These are phyloP conservation scores for Apteryx owenii DNA, from an alignment of 2,113 vertebrate genomes.

Conservation along the genomic window DNA sequence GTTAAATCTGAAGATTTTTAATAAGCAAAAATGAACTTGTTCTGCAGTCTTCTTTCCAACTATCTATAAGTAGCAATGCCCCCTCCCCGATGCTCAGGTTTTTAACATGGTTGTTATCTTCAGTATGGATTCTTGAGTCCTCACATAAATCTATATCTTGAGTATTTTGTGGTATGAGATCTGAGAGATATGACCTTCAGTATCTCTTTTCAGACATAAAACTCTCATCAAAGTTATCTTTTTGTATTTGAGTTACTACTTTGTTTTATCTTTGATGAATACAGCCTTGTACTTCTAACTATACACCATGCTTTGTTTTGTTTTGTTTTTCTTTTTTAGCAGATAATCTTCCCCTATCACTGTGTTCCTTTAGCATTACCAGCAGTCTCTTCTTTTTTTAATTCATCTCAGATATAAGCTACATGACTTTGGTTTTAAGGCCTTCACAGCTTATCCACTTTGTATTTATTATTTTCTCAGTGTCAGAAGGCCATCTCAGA, in stretches of 20 bases:
- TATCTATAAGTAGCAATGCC: not conserved
- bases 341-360: not conserved
- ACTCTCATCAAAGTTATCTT: not conserved
- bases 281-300: not conserved
- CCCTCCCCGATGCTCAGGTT: not conserved
- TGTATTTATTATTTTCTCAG: not conserved
- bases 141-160: not conserved
- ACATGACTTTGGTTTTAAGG: not conserved
- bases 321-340: not conserved
- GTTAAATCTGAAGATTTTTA: not conserved
- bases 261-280: not conserved
- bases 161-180: not conserved
- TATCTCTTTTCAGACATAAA: not conserved
- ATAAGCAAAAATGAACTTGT: not conserved
- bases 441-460: not conserved
- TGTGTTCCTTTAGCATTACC: not conserved
- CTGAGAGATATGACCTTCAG: accelerated
- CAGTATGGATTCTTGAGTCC: not conserved
- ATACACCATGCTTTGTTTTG: not conserved
- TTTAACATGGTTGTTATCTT: not conserved
- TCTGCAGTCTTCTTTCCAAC: not conserved
- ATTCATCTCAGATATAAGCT: not conserved
- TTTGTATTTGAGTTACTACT: not conserved
- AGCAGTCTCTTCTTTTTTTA: not conserved
- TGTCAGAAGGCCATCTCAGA: not conserved